Evolutionary conservation across 2,888 invertebrate genomes (phyloP).

Genomic region (Cyclophora albipunctata): DNA sequence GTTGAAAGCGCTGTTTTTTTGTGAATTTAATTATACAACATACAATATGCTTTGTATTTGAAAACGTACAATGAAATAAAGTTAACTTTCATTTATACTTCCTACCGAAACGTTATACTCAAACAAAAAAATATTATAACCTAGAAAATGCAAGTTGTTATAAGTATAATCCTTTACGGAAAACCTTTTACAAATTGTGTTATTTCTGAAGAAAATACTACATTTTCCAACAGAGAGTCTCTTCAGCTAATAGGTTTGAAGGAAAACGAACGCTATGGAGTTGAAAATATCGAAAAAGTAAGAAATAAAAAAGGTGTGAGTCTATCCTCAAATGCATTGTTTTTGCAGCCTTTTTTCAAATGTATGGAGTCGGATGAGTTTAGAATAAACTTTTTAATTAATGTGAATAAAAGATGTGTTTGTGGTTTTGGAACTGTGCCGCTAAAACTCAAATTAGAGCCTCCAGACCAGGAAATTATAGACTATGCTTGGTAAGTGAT

Average conservation of each 20-base stretch:
- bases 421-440: conserved; percentile 36
- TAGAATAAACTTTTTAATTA: conserved; percentile 40
- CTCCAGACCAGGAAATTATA: conserved; percentile 77
- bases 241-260: conserved; percentile 45
- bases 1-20: too few species aligned
- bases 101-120: too few species aligned
- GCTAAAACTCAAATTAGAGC: conserved; percentile 68
- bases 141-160: conserved; percentile 46
- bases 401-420: conserved; percentile 39
- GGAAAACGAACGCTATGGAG: conserved; percentile 30
- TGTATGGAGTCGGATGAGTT: conserved; percentile 48
- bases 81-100: too few species aligned
- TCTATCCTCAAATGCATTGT: conserved; percentile 39
- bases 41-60: too few species aligned
- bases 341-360: conserved; percentile 52
- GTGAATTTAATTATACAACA: too few species aligned
- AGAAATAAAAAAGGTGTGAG: conserved; percentile 16
- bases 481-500: conserved; percentile 81
- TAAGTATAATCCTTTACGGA: conserved; percentile 44
- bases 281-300: conserved; percentile 20
- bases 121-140: conserved; percentile 10
- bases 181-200: conserved; percentile 47
- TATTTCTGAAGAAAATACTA: conserved; percentile 39
- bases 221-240: conserved; percentile 35
- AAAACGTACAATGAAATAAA: too few species aligned